Percentiles rank a stretch among this genome's conserved stretches.
Conservation (phyloP, 2,113 vertebrate species). For the Oreocharis arfaki region DNA sequence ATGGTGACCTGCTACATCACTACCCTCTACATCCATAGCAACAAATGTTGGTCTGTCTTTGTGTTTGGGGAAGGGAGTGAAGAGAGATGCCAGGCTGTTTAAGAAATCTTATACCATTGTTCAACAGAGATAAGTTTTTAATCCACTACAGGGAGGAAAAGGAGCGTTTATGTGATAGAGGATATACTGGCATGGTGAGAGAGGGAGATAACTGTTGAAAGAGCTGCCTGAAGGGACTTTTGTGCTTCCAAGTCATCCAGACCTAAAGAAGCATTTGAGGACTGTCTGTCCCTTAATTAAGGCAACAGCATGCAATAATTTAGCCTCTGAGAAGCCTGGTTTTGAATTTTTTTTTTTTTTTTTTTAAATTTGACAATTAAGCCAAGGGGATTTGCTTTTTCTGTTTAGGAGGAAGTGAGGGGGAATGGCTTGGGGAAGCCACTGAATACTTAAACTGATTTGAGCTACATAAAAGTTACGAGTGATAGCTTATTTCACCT, state of each 20-base stretch:
- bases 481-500: neutral
- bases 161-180: conserved; percentile 5
- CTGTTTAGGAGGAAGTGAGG: neutral
- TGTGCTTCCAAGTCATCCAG: neutral
- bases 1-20: neutral
- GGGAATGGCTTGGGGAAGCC: neutral
- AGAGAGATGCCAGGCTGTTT: neutral
- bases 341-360: neutral
- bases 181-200: conserved; percentile 22
- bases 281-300: conserved; percentile 20
- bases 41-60: neutral
- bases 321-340: neutral
- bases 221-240: conserved; percentile 1
- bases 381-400: neutral
- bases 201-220: conserved; percentile 37
- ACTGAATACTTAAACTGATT: neutral
- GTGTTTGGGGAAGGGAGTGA: neutral
- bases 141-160: conserved; percentile 20
- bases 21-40: neutral
- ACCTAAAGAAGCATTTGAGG: neutral
- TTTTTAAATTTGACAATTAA: neutral
- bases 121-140: conserved; percentile 40
- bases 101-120: conserved; percentile 10
- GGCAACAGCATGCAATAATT: conserved; percentile 8
- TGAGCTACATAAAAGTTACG: neutral